Percentiles rank a stretch among this genome's conserved stretches.
Evolutionary conservation across 2,888 invertebrate genomes (phyloP).

Genomic region (Osmoderma eremita): DNA sequence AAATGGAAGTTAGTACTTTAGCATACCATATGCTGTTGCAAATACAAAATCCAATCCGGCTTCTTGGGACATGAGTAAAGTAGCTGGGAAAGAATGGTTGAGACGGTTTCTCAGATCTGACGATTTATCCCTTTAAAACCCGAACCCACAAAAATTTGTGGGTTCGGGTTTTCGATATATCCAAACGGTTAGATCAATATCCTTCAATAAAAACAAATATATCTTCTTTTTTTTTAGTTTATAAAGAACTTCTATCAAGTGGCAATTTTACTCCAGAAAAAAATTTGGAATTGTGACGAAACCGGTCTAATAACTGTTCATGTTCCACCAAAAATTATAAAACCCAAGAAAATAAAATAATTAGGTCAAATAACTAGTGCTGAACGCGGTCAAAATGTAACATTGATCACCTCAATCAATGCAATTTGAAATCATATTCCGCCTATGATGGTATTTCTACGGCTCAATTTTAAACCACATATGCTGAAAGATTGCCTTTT

Average conservation of each 20-base stretch:
- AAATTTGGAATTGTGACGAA: conserved; percentile 53
- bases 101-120: conserved; percentile 41
- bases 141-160: conserved; percentile 53
- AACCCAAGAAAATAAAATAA: conserved; percentile 50
- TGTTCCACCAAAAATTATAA: conserved; percentile 52
- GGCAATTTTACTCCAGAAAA: conserved; percentile 44
- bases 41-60: conserved; percentile 47
- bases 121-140: conserved; percentile 50
- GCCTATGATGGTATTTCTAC: conserved; percentile 51
- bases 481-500: conserved; percentile 47
- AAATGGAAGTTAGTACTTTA: conserved; percentile 35
- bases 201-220: conserved; percentile 52
- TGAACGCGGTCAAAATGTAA: conserved; percentile 52
- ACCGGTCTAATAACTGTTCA: conserved; percentile 48
- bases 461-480: conserved; percentile 47
- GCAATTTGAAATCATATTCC: conserved; percentile 49
- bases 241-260: conserved; percentile 45
- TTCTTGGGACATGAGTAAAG: conserved; percentile 43
- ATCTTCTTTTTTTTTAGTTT: conserved; percentile 48
- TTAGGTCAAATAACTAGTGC: no score
- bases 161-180: no score
- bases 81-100: conserved; percentile 48
- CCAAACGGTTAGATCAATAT: conserved; percentile 52
- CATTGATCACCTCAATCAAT: conserved; percentile 48
- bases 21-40: conserved; percentile 48